Evolutionary conservation across 2,888 invertebrate genomes (phyloP), one percentile per base, ranked within the genome.

Genomic region (Apamea crenata): DNA sequence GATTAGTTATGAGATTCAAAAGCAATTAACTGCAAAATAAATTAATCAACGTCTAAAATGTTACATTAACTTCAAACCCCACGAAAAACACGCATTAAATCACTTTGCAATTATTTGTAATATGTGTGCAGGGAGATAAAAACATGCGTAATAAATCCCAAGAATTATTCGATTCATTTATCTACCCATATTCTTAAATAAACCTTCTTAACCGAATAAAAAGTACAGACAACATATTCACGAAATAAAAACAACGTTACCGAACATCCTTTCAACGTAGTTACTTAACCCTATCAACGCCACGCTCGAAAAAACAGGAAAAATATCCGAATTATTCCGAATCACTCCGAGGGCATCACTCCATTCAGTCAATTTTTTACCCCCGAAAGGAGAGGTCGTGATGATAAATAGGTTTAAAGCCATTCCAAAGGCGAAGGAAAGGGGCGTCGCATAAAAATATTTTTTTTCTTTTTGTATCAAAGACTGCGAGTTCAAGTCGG

Each of bases 361-460:
- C 78, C 75, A 70, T 78, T 82, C 81, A 85, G 87, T 85, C 71
- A 82, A 82, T 84, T 82, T 84, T 81, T 82, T 80, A 84, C 78
- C 61, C 73, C 80, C 72, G 63, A 89, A 90, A 76, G 81, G 72
- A 85, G 88, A 85, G 65, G 75, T 87, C 84, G 79, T 84, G 86
- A 90, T 92, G 92, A 92, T 92, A 93, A 92, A 93, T 93, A 91
- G 91, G 89, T 93, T 92, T 92, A 89, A 91, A 91, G 90, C 90
- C 88, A 91, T 86, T 84, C 40, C 85, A 84, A 80, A 88, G 83
- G 87, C 84, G 87, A 80, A 80, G 88, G 78, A 86, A 88, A 87
- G 87, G 82, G 87, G 87, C 85, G 90, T 89, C 90, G 91, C 90
- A 88, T 89, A 90, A 92, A 90, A 90, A 90, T 87, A 89, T 90